Evolutionary conservation across 64 coral and sea anemone species (phyloP), one percentile per base, ranked within the genome.

Genomic region (Actinia tenebrosa): DNA sequence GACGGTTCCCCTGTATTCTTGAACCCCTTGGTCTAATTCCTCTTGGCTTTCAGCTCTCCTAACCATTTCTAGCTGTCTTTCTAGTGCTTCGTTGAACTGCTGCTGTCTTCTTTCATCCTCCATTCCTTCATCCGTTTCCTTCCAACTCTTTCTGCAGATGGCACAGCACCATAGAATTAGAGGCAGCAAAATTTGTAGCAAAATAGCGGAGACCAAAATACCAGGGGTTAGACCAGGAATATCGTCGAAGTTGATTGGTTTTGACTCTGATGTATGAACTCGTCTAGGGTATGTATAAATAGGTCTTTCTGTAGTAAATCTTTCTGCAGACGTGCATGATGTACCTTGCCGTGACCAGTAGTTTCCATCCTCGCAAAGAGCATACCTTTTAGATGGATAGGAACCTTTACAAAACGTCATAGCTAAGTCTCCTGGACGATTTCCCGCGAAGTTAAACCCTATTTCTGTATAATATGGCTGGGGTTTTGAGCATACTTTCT

Each of bases 221-320:
- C 72, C 80, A 17, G 88, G 91, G 1, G 84, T 26, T 45, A 97
- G 55, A 13, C 61, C 26, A 9, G 94, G 94, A 44, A 84, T 52
- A 52, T 93, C 94, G 25, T 93, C 94, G 83, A 97, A 93, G 25
- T 91, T 88, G 25, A 93, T 63, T 15, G 84, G 30, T 44, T 45
- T 16, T 6, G 43, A 9, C 44, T 43, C 30, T 68, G 71, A 13
- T 58, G 52, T 75, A 69, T 42, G 25, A 27, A 83, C 10, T 30
- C 59, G 20, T 4, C 4, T 55, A 11, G 63, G 44, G 64, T 79
- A 87, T 1, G 63, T 83, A n/a, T 42, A 26, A n/a, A 64, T 56
- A 18, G 56, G 22, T 54, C 80, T 83, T 5, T 23, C 44, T 50
- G 56, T 83, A 23, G 18, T 52, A 16, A 26, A 30, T 52, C 46